Evolutionary conservation across 2,797 vertebrate genomes (phyloP), one percentile per base, ranked within the genome.

Genomic region (Anabas testudineus): DNA sequence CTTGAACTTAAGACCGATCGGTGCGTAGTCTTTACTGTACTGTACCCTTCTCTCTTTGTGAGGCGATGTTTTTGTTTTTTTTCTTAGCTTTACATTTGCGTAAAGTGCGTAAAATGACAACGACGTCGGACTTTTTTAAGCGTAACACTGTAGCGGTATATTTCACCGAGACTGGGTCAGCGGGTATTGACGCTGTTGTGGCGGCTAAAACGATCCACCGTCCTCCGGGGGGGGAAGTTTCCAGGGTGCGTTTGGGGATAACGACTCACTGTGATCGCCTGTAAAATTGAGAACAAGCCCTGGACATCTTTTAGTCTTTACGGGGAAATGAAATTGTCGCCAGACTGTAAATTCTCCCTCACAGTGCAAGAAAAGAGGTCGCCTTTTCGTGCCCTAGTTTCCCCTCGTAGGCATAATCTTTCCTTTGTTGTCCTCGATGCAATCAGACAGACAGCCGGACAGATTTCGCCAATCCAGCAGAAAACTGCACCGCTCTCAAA

Each of bases 371-470:
- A 75, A 80, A 85, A 70, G 76, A 78, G 84, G 81, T 87, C 85
- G 87, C 58, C 76, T 73, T 62, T 69, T 45, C 74, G 78, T 89
- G 89, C 81, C 88, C 89, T 87, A 91, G 75, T 88, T 90, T 89
- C 82, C 68, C 60, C 21, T 53, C 26, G 58, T 76, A 34, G 76
- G 77, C 77, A 74, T 86, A 79, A 87, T 90, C 83, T 87, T 64
- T 41, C 70, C 85, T 90, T 87, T 90, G 83, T 91, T 90, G 70
- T 89, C 76, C 68, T 71, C 52, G 75, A 68, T 76, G 78, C 79
- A 74, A 73, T 77, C 76, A 52, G 4, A 85, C 67, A 76, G 71
- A 49, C 81, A 60, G 79, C 78, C 56, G 58, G 49, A 74, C 68
- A 70, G 46, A 48, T 62, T 82, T 16, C 71, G 39, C 68, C 76